Evolutionary conservation across 1,140 invertebrate species (phyloP), one percentile per base, ranked within the genome.

Genomic region (Brachionus plicatilis): DNA sequence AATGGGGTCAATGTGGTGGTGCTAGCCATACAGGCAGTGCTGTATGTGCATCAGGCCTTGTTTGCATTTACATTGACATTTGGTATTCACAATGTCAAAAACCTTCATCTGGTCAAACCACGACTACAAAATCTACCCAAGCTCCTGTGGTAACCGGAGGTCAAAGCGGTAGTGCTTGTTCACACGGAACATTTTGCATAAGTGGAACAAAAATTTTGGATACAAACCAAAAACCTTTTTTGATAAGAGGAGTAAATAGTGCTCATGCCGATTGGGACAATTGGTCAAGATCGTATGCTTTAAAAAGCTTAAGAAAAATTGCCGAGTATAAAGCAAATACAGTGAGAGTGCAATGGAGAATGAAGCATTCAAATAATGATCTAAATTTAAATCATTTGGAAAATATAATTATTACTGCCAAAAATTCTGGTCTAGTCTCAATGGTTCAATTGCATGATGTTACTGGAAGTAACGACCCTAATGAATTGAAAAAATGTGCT

Each of bases 251-350:
- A 20, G 43, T 76, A 3, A 76, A 76, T 24, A 76, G 27, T 76
- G 72, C 72, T 47, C 72, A 76, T n/a, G 72, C 72, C 11, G 72
- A 76, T 76, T 76, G 72, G 72, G 72, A 76, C 45, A 76, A 76
- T 76, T 76, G 72, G 72, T 47, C 41, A 24, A 47, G 72, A 47
- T 76, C 72, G 11, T 76, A 20, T 43, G 72, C 72, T 76, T 47
- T 76, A 9, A 76, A 50, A 29, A 47, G 41, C 47, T 76, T 76
- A 47, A 2, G 7, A 2, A 76, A 76, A 76, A 76, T 76, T 11
- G 43, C 72, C 11, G 72, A 76, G 45, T 76, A 76, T 24, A 76
- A 76, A 76, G n/a, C 72, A 24, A 76, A 76, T 47, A 76, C 72
- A 24, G 72, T 76, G 11, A 76, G 72, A 47, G 72, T 76, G 17